Base-by-base conservation (phyloP, 2,113 vertebrate species). In the Hiodon tergisus region DNA sequence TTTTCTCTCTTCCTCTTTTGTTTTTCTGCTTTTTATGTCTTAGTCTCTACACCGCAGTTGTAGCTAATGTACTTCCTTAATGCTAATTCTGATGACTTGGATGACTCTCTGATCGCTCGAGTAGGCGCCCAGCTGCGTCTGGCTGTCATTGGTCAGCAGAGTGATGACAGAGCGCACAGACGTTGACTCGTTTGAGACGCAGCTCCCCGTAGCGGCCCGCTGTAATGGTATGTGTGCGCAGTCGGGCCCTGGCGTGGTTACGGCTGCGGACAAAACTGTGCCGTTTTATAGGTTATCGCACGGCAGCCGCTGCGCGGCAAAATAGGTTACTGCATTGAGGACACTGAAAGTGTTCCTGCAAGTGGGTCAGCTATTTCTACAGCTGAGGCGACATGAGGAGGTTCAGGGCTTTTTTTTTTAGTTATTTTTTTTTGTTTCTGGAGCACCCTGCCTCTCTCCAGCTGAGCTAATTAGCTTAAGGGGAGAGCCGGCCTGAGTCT, bases 341-440 rank as follows among this genome's bases (percentile, higher is more conserved):
- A 88, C 87, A 90, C 78, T 83, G 82, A 88, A 90, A 90, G 84
- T 89, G 74, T 89, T 78, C 88, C 87, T 85, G 86, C 85, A 94
- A 94, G 90, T 93, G 87, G 89, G 91, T 83, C 92, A 92, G 86
- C 89, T 92, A 91, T 91, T 92, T 92, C 86, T 81, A 88, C 83
- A 83, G 84, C 87, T 83, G 85, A 88, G 78, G 79, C 83, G 83
- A 86, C 87, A 87, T 85, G 75, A 81, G 78, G 73, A 89, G 89
- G 85, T 89, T 75, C 78, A 47, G 73, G 86, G 81, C 81, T 57
- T 60, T 66, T 77, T 75, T 80, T 86, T 62, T 75, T 31, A 31
- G 31, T 31, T 86, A 81, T 82, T 57, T 60, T 66, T 50, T 80
- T 86, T 62, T 75, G 76, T 61, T 74, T 83, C 77, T 78, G 70